phyloP scores from a whole-genome alignment of 2,113 vertebrate genomes.

The Carassius gibelio region DNA sequence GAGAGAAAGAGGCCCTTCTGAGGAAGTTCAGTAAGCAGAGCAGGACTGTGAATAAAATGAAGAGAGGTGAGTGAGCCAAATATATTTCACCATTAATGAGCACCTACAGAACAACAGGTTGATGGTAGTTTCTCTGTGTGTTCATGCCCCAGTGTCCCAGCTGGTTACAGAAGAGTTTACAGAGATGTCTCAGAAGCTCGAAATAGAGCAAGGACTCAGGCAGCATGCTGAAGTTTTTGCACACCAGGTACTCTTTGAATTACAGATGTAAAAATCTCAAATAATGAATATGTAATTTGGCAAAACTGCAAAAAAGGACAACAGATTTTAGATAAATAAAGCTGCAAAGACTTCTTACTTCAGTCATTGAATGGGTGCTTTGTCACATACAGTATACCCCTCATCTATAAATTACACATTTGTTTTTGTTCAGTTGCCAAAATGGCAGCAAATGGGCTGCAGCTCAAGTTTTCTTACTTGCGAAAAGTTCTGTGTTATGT shows the following conservation, averaged over 20 bases:
- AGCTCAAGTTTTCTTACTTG: no score
- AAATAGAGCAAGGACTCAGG: conserved; percentile 78
- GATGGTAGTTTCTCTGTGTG: neutral
- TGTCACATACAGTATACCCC: no score
- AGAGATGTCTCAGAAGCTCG: conserved; percentile 75
- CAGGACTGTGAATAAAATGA: conserved; percentile 74
- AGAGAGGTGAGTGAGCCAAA: conserved; percentile 68
- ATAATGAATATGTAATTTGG: no score
- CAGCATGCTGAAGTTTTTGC: conserved; percentile 78
- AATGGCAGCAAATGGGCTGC: no score
- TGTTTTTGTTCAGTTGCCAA: no score
- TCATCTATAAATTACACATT: no score
- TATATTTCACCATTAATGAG: neutral
- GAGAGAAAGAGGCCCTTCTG: conserved; percentile 70
- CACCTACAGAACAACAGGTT: neutral
- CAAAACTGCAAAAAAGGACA: no score
- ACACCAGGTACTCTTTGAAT: conserved; percentile 71
- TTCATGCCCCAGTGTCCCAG: conserved; percentile 72
- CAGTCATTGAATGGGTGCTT: neutral
- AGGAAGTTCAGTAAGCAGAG: conserved; percentile 68
- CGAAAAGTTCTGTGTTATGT: no score
- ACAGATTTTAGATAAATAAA: no score
- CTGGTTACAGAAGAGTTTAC: conserved; percentile 76
- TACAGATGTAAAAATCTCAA: no score
- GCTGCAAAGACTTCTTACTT: no score